Evolutionary conservation across 2,113 vertebrate genomes (phyloP).

Genomic region (sheep (Ovis aries)): ARS-UI_Ramb_v3.0 NC_056055.1:12651501-12652000

Average conservation of each 20-base stretch:
- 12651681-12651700: rapidly evolving
- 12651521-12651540: neutral
- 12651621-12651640: neutral
- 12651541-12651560: neutral
- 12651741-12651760: conserved; percentile 90
- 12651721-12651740: conserved; percentile 91
- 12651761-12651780: conserved; percentile 95
- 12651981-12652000: neutral
- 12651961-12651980: neutral
- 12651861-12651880: conserved; percentile 85
- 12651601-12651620: neutral
- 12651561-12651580: neutral
- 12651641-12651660: neutral
- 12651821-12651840: conserved; percentile 90
- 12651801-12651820: conserved; percentile 87
- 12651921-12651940: neutral
- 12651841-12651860: conserved; percentile 89
- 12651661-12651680: neutral
- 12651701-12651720: conserved; percentile 87
- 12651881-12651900: neutral
- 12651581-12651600: neutral
- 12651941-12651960: neutral
- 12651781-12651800: conserved; percentile 92
- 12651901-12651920: neutral
- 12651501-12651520: neutral